These are phyloP conservation scores for Perodicticus potto DNA, from an alignment of 2,797 vertebrate genomes.

Conservation along the genomic window DNA sequence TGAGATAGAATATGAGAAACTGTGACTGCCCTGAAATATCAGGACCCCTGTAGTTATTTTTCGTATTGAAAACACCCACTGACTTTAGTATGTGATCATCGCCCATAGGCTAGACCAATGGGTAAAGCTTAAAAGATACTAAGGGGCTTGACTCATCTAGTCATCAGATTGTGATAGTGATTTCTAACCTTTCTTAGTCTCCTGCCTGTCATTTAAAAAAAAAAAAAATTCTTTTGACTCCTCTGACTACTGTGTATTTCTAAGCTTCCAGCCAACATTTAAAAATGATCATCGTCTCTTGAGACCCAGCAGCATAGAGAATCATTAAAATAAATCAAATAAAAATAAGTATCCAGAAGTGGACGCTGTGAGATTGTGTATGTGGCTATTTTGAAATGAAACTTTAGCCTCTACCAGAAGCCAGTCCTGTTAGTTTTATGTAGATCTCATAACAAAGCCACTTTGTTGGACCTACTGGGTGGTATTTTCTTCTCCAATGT, in stretches of 20 bases:
- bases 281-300: not conserved
- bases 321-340: slow-evolving; percentile 31
- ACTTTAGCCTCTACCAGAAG: not conserved
- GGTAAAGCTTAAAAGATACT: not conserved
- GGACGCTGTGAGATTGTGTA: not conserved
- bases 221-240: not conserved
- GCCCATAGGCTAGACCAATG: not conserved
- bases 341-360: not conserved
- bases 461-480: not conserved
- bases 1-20: not conserved
- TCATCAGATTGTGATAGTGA: not conserved
- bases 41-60: not conserved
- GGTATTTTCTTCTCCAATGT: slow-evolving; percentile 20
- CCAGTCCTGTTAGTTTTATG: not conserved
- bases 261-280: slow-evolving; percentile 7
- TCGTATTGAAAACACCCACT: not conserved
- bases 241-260: not conserved
- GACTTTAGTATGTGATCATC: not conserved
- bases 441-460: not conserved
- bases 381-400: slow-evolving; percentile 10
- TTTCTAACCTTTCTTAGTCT: not conserved
- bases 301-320: not conserved
- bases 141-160: not conserved
- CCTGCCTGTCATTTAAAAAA: not conserved
- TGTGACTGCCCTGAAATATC: not conserved